A percentile compares a stretch with the other conserved stretches of the same genome.
phyloP scores from a whole-genome alignment of 2,113 vertebrate genomes.

The Sceloporus tristichus region DNA sequence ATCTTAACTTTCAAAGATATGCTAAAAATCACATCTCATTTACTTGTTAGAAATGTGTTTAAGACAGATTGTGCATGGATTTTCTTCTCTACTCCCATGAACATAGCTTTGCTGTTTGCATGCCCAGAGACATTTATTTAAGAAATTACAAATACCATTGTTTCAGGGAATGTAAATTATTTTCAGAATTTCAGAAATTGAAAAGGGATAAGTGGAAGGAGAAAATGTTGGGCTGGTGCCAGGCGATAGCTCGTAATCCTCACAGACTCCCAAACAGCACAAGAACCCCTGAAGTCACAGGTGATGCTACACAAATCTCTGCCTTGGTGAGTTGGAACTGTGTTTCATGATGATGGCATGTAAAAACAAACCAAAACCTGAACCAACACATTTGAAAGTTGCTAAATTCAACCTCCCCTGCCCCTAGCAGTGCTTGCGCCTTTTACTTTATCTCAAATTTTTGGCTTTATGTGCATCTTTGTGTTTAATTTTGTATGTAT shows the following conservation, averaged over 20 bases:
- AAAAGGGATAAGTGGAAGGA: conserved; percentile 84
- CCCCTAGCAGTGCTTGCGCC: conserved; percentile 4
- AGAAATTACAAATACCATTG: conserved; percentile 67
- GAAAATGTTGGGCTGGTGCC: conserved; percentile 88
- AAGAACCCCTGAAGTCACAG: conserved; percentile 80
- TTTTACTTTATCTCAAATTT: conserved; percentile 14
- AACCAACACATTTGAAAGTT: conserved; percentile 21
- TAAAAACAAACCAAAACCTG: neutral
- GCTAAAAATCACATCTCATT: neutral
- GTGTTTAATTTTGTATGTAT: neutral
- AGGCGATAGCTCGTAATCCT: conserved; percentile 84
- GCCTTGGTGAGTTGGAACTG: conserved; percentile 79
- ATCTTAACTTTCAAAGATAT: neutral
- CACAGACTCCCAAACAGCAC: conserved; percentile 83
- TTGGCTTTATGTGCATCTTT: conserved; percentile 20
- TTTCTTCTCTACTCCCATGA: neutral
- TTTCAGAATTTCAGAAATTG: conserved; percentile 87
- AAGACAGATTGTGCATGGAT: neutral
- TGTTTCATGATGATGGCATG: conserved; percentile 64
- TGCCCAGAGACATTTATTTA: conserved; percentile 64
- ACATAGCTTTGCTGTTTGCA: conserved; percentile 57
- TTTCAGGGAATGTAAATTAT: conserved; percentile 87
- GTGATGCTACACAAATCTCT: conserved; percentile 76
- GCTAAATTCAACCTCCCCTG: conserved; percentile 12
- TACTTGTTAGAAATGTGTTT: conserved; percentile 33